Conservation (phyloP, 2,797 vertebrate genomes). For the Gallinago nigripennis region DNA sequence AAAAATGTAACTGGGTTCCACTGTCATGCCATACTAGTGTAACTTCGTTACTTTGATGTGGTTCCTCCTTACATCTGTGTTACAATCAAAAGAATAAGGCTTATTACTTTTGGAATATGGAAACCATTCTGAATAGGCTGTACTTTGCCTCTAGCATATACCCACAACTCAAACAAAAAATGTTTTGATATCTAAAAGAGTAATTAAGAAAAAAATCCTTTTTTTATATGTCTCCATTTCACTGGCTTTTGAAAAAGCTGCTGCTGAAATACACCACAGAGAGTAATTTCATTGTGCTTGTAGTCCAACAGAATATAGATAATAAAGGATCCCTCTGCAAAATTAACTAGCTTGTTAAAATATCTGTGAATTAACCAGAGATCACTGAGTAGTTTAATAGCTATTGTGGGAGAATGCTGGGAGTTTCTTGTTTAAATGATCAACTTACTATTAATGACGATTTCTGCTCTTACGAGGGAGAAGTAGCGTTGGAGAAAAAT, state of each 20-base stretch:
- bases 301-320: background rate
- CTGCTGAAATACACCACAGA: background rate
- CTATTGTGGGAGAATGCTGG: background rate
- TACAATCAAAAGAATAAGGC: conserved; percentile 2
- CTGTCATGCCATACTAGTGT: background rate
- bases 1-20: background rate
- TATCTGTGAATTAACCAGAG: background rate
- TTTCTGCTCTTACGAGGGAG: background rate
- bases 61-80: background rate
- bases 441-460: background rate
- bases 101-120: background rate
- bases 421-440: background rate
- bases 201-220: background rate
- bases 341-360: background rate
- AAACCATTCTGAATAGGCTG: background rate
- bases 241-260: background rate
- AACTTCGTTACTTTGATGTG: background rate
- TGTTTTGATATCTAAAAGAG: conserved; percentile 33
- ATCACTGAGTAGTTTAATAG: background rate
- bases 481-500: background rate
- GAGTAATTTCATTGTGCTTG: background rate
- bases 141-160: background rate
- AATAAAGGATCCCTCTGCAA: background rate
- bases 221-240: background rate
- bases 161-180: background rate